Evolutionary conservation across 2,797 vertebrate genomes (phyloP).

Genomic region (Hemibagrus guttatus): DNA sequence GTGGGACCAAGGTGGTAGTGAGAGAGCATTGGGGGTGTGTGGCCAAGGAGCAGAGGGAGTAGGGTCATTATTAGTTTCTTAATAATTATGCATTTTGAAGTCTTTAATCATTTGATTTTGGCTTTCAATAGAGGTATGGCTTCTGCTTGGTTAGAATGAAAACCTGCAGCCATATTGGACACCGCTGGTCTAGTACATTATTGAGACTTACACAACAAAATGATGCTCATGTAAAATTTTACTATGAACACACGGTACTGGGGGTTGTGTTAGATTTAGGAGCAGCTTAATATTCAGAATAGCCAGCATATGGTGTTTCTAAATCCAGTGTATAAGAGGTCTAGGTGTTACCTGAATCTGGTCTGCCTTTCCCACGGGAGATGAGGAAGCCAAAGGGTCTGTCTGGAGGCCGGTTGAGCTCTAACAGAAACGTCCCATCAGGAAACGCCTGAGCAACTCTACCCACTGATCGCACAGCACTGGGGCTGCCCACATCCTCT

Average conservation of each 20-base stretch:
- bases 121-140: no score
- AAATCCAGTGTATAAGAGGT: neutral
- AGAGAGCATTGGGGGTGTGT: neutral
- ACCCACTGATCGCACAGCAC: conserved; percentile 73
- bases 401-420: conserved; percentile 70
- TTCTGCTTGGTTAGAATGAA: no score
- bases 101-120: no score
- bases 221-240: neutral
- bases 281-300: neutral
- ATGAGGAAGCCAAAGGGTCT: conserved; percentile 80
- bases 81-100: neutral
- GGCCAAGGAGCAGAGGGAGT: neutral
- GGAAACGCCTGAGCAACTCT: conserved; percentile 79
- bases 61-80: neutral
- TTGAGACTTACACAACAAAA: neutral
- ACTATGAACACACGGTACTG: neutral
- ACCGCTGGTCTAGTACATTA: neutral
- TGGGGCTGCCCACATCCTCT: conserved; percentile 80
- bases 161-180: no score
- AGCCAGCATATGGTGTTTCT: neutral
- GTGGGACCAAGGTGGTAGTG: neutral
- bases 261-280: neutral
- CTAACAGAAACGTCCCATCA: conserved; percentile 82
- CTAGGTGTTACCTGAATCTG: conserved; percentile 76
- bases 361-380: conserved; percentile 77